Evolutionary conservation across 2,888 invertebrate genomes (phyloP), one percentile per base, ranked within the genome.

Genomic region (Chymomyza fuscimana): DNA sequence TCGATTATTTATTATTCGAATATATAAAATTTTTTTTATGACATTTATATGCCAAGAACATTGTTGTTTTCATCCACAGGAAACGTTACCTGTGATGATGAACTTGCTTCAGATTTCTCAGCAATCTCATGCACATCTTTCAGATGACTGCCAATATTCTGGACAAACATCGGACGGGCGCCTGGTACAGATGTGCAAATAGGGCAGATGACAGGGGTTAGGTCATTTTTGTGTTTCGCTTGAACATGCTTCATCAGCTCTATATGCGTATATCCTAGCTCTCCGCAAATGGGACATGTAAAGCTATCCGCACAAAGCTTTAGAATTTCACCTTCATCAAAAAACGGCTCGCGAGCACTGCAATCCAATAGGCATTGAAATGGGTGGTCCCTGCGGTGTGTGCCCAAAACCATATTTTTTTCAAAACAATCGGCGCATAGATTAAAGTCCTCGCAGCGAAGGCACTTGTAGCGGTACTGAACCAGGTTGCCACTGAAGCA

Each of bases 281-380:
- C 54, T 58, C 80, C 77, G 62, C 80, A 80, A 2, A 73, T 16
- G 3, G 80, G 80, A 6, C 80, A 80, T 0, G 86, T 82, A 63
- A 82, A 83, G 65, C 80, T 82, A 2, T 80, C 77, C 5, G 86
- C 79, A 10, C 70, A 71, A n/a, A 78, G 9, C 0, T 59, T 62
- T 9, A 82, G 74, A 1, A 78, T 66, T 25, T 25, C 25, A 1
- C 40, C 51, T 10, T 74, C 78, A 4, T 15, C 70, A 50, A 80
- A 82, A 65, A 72, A 67, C 2, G 82, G 29, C 62, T 74, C 73
- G 0, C 67, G 66, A 0, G 76, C 73, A 0, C 67, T 72, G 0
- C 67, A 65, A 19, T 80, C 80, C 60, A 82, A 46, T 5, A 84
- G 63, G 12, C 83, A 79, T 62, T 84, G 83, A 9, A 86, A 72